These are phyloP conservation scores for Sebastes steindachneri DNA, from an alignment of 2,797 vertebrate genomes.

Conservation along the genomic window DNA sequence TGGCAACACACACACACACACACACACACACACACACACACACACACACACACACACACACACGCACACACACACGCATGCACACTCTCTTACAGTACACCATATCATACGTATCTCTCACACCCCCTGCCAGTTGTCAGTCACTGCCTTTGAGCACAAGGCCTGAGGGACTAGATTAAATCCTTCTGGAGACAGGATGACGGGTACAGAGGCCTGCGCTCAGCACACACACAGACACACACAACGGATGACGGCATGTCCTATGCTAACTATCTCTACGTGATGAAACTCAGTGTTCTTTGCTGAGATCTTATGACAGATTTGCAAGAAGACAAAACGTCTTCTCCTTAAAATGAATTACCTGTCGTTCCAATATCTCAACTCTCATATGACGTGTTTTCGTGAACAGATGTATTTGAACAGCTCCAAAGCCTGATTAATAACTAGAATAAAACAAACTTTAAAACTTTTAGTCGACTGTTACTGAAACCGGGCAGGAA, in stretches of 20 bases:
- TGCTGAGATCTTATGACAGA: conserved; percentile 28
- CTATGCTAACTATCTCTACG: conserved; percentile 47
- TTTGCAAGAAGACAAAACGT: conserved; percentile 11
- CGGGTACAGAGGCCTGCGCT: conserved; percentile 60
- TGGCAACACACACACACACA: not conserved
- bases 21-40: conserved; percentile 20
- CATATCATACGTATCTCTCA: conserved; percentile 64
- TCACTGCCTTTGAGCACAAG: conserved; percentile 79
- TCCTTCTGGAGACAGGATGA: conserved; percentile 84
- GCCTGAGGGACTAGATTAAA: conserved; percentile 81
- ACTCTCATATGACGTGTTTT: conserved; percentile 2
- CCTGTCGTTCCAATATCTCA: conserved; percentile 8
- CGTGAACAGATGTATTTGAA: conserved; percentile 5
- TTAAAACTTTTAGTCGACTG: conserved; percentile 38
- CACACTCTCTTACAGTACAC: conserved; percentile 39
- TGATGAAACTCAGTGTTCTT: conserved; percentile 47
- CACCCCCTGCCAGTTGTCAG: conserved; percentile 82
- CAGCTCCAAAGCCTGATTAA: conserved; percentile 19
- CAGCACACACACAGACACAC: conserved; percentile 11
- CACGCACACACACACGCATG: conserved; percentile 22
- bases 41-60: conserved; percentile 24
- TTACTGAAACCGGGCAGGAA: conserved; percentile 53
- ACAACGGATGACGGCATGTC: conserved; percentile 48
- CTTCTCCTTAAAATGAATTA: conserved; percentile 26
- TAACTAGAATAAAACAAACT: conserved; percentile 36